Evolutionary conservation across 2,797 vertebrate genomes (phyloP), one percentile per base, ranked within the genome.

Genomic region (Megalops cyprinoides): DNA sequence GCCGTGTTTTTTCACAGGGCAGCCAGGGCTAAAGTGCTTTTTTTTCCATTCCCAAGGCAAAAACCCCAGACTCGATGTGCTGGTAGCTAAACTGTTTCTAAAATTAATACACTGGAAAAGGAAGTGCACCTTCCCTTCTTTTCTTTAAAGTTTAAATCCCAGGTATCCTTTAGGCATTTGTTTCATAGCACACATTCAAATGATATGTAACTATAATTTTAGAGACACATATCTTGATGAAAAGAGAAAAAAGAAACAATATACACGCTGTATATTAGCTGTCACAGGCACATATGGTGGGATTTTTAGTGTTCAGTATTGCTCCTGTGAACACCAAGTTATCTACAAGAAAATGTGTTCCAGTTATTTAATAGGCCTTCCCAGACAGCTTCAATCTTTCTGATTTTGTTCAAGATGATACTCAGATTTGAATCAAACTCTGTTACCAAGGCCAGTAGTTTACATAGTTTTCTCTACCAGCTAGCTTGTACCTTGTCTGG

Each of bases 21-120:
- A 34, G 79, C 49, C 53, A 56, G 51, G 20, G 71, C 56, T 76
- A 76, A 49, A 25, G 31, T 39, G 79, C n/a, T 44, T 58, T 56
- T 46, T 31, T n/a, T 80, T 80, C 58, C 58, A 65, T 65, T 46
- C 74, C 79, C 44, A 76, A 76, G 71, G 79, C 58, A 55, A 81
- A 81, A 67, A 42, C 74, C 37, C 46, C 51, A 42, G 74, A 76
- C 42, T 73, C 49, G 9, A 55, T 48, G 55, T 31, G 10, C 28
- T 76, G 73, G 69, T 56, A 56, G 67, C 73, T 79, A 46, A 10
- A 48, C 18, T 12, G n/a, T 34, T 46, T 62, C 71, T 80, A 80
- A 74, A 80, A 80, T 60, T 80, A 76, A 62, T 31, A 4, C n/a
- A 9, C 53, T n/a, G 69, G 15, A 51, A 28, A 31, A n/a, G 42